Conservation (phyloP, 2,797 vertebrate genomes). For the Simalia tracyae region DNA sequence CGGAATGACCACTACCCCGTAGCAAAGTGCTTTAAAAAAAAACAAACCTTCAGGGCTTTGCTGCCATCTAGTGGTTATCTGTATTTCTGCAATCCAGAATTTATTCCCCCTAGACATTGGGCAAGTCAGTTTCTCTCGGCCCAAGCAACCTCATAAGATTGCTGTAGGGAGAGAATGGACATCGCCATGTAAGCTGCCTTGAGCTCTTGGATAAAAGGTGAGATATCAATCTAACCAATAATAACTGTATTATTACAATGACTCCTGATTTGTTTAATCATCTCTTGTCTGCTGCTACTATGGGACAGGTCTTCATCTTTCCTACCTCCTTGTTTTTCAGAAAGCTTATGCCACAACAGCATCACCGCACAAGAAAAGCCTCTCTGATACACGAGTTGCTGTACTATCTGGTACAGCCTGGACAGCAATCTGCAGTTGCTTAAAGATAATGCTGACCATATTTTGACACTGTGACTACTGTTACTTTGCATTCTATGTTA, state of each 20-base stretch:
- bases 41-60: neutral
- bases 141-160: neutral
- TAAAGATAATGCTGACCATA: neutral
- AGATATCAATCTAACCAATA: neutral
- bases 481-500: neutral
- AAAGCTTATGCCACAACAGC: neutral
- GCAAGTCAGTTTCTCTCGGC: neutral
- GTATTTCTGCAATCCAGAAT: neutral
- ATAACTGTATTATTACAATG: neutral
- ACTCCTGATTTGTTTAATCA: neutral
- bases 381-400: neutral
- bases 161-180: neutral
- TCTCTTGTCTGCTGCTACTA: neutral
- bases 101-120: neutral
- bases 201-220: no score
- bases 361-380: neutral
- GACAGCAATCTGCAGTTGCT: neutral
- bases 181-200: neutral
- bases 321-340: neutral
- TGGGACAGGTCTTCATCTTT: neutral
- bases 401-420: neutral
- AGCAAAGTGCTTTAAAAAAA: neutral
- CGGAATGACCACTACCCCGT: neutral
- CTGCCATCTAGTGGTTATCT: neutral
- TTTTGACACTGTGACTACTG: neutral